Evolutionary conservation across 2,888 invertebrate species (phyloP), one percentile per base, ranked within the genome.

Genomic region (Deilephila porcellus): DNA sequence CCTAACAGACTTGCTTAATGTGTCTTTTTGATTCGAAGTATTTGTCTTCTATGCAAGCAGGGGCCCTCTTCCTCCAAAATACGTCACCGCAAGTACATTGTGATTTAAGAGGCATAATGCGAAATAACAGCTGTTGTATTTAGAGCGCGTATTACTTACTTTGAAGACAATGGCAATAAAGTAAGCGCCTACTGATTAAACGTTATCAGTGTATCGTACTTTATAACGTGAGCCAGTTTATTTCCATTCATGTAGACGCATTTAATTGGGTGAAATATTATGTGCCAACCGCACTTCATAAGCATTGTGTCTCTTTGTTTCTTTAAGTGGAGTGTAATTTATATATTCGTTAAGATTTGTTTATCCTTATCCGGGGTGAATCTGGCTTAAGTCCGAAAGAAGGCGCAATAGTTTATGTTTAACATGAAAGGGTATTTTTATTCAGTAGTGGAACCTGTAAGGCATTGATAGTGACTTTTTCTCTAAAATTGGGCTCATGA

Each of bases 171-270:
- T 71, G 32, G 32, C 70, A 56, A 59, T 59, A 53, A 59, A 71
- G 59, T 56, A 59, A 19, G 7, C 6, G n/a, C 34, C 29, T 71
- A n/a, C 32, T 56, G 63, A 53, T 72, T 53, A 8, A 71, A 45
- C 34, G 53, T 62, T 78, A 77, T 79, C 76, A 74, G 75, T 78
- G 77, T 76, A 76, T 77, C 75, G 74, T 75, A 63, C 75, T 71
- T 71, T 71, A 62, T 72, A 59, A 63, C 34, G 60, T 77, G 70
- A 73, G 45, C 72, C 29, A 71, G 77, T 80, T 76, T 77, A 74
- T 80, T 81, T 80, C 79, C 75, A 77, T 77, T 78, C 74, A 19
- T 62, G 25, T n/a, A 71, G 25, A 52, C 52, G 45, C 14, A 52
- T 45, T 45, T 64, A 67, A 67, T 67, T 67, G 45, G 67, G 67